phyloP scores from a whole-genome alignment of 1,140 invertebrate species.

The Lordiphosa mommai region DNA sequence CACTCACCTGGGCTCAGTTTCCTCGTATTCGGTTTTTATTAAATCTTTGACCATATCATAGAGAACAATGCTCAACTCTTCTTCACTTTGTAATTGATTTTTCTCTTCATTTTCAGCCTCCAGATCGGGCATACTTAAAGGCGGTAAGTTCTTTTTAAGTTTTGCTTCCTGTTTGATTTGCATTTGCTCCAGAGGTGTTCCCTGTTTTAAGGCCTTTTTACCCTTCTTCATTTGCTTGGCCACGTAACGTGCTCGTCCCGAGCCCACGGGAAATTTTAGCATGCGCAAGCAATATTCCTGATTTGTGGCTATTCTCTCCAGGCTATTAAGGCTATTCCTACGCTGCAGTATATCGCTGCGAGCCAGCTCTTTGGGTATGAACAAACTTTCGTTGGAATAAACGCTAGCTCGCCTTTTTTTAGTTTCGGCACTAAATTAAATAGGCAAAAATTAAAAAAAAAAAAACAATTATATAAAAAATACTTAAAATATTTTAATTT shows the following conservation, averaged over 20 bases:
- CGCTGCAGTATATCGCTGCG: slow-evolving; percentile 39
- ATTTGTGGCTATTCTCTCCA: slow-evolving; percentile 20
- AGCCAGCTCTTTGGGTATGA: slow-evolving; percentile 58
- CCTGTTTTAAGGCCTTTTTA: background rate
- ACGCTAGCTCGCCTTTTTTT: slow-evolving; percentile 59
- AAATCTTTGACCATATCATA: slow-evolving; percentile 24
- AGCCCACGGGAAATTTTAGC: slow-evolving; percentile 49
- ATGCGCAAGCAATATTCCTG: slow-evolving; percentile 40
- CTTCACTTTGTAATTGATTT: slow-evolving; percentile 17
- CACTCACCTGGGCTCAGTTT: background rate
- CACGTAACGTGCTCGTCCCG: slow-evolving; percentile 41
- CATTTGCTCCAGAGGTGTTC: background rate
- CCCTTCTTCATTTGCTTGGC: slow-evolving; percentile 40
- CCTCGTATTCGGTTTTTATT: background rate
- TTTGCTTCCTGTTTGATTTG: slow-evolving; percentile 16
- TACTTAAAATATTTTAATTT: no score
- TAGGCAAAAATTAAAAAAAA: no score
- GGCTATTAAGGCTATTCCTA: background rate
- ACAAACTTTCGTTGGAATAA: slow-evolving; percentile 38
- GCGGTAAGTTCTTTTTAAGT: background rate
- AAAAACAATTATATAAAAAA: no score
- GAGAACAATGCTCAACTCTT: slow-evolving; percentile 24
- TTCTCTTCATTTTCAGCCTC: background rate
- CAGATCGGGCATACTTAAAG: slow-evolving; percentile 22
- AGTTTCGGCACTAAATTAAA: slow-evolving; percentile 56